Conservation (phyloP, 1,140 invertebrate species). For the Camponotus floridanus region DNA sequence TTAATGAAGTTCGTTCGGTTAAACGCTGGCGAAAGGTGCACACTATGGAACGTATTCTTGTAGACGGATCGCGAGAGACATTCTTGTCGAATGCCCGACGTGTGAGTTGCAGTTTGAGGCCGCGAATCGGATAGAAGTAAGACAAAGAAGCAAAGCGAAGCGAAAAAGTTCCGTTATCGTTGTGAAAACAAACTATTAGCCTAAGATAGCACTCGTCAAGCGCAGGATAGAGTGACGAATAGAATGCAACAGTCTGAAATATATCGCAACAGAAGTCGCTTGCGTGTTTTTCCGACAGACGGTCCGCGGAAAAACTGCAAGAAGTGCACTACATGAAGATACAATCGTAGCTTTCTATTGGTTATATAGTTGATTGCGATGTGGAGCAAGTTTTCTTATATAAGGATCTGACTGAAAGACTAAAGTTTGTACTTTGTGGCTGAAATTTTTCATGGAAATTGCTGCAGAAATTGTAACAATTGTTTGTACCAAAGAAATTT, state of each 20-base stretch:
- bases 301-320: neutral
- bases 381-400: neutral
- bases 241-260: conserved; percentile 76
- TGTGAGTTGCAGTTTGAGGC: conserved; percentile 14
- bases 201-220: conserved; percentile 78
- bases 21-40: neutral
- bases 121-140: conserved; percentile 22
- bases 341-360: too few relatives aligned
- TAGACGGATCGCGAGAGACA: conserved; percentile 5
- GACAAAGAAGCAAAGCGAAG: conserved; percentile 46
- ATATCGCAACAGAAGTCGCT: conserved; percentile 72
- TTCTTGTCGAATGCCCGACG: conserved; percentile 24
- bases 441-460: neutral
- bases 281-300: conserved; percentile 15
- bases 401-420: neutral
- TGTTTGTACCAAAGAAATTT: neutral
- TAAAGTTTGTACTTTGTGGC: neutral
- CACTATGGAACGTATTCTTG: neutral
- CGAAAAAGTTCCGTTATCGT: conserved; percentile 77
- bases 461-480: neutral
- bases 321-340: neutral
- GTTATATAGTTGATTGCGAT: neutral
- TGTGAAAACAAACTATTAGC: conserved; percentile 85
- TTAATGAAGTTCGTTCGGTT: neutral
- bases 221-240: conserved; percentile 70